phyloP scores from a whole-genome alignment of 2,888 invertebrate genomes.

The Lasioglossum morio region DNA sequence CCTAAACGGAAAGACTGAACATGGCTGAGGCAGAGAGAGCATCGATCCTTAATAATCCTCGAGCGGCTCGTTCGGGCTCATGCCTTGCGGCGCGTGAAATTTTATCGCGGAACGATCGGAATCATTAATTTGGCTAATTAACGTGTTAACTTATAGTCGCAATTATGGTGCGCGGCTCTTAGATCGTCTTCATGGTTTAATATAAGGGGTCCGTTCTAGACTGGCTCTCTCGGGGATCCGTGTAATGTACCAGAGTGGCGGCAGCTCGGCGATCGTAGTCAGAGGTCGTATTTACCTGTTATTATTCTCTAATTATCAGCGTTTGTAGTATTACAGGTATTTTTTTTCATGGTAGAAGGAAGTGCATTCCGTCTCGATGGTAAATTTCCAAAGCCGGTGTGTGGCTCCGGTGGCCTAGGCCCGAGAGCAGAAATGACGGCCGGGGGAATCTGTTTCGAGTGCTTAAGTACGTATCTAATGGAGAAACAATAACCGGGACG shows the following conservation, averaged over 20 bases:
- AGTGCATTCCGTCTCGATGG: slow-evolving; percentile 10
- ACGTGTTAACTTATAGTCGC: slow-evolving; percentile 36
- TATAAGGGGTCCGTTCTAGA: neutral
- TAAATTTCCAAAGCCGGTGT: slow-evolving; percentile 20
- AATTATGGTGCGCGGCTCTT: slow-evolving; percentile 19
- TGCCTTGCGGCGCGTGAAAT: slow-evolving; percentile 43
- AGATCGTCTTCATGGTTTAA: slow-evolving; percentile 24
- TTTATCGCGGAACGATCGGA: slow-evolving; percentile 37
- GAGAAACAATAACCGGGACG: slow-evolving; percentile 75
- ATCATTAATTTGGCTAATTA: slow-evolving; percentile 44
- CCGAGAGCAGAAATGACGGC: neutral
- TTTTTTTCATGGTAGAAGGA: slow-evolving; percentile 18
- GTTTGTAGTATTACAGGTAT: slow-evolving; percentile 14
- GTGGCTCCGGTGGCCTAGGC: neutral
- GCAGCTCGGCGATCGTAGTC: neutral
- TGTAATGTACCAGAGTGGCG: neutral
- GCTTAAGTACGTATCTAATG: slow-evolving; percentile 72
- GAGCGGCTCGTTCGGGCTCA: slow-evolving; percentile 3
- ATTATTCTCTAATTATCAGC: slow-evolving; percentile 49
- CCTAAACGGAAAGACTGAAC: slow-evolving; percentile 28
- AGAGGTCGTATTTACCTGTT: slow-evolving; percentile 32
- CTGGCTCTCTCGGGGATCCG: neutral
- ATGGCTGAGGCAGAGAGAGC: slow-evolving; percentile 6
- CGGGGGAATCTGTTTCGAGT: slow-evolving; percentile 22
- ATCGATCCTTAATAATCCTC: slow-evolving; percentile 48